Base-by-base conservation (phyloP, 2,888 invertebrate genomes). In the Gibbula magus region DNA sequence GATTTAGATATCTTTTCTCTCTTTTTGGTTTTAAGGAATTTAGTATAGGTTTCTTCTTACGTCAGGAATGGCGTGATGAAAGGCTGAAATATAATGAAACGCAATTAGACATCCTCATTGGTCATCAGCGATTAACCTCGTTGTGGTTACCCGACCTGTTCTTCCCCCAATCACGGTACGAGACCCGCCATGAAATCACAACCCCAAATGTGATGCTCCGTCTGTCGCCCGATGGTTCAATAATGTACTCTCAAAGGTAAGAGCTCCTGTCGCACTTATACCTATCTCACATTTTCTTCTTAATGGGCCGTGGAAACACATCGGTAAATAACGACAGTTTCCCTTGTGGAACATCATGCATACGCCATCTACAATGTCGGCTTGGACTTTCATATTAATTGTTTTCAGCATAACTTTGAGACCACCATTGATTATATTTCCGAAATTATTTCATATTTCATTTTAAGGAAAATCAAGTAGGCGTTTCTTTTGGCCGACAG, bases 61-160 rank as follows among this genome's bases (percentile, higher is more conserved):
- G 86, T 0, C 86, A 86, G 66, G 18, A 29, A 16, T 86, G 86
- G 86, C 18, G n/a, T 4, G 86, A 86, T 54, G 75, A 76, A 0
- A 77, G 88, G 8, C 80, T 88, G 52, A 22, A 20, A 8, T 83
- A 78, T 79, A 22, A 18, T 32, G 56, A 81, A 8, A 18, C 78
- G 29, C 53, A 45, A 29, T 22, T 25, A 2, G 20, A 39, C 5
- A 45, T 84, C 7, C 67, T 61, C 18, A 74, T 81, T 1, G 79
- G 80, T 51, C 77, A 82, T 39, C 77, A 78, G 16, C 56, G 83
- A 8, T 70, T 77, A 20, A 74, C 75, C 10, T 56, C 81, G 10
- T 80, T 87, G 54, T 87, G 87, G 87, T 80, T 84, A n/a, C 87
- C 87, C 0, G 87, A 87, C 73, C 45, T 85, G 8, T 87, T 82